Conservation (phyloP, 2,888 invertebrate species). For the Campoplex nolae region DNA sequence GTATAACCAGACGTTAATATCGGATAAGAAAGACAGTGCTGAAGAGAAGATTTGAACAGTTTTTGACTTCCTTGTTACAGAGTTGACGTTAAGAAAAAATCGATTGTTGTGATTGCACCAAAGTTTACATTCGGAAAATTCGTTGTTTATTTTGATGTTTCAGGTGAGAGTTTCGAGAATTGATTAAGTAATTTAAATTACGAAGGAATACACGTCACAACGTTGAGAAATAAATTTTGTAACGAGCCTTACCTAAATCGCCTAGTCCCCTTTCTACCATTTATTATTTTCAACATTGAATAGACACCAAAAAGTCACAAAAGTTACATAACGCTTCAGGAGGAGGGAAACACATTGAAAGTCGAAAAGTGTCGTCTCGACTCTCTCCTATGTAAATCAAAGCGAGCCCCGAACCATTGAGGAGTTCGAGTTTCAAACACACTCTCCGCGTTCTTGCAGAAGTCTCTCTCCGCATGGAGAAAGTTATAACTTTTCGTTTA, state of each 20-base stretch:
- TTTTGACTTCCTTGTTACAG: too few species aligned
- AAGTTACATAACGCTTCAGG: slow-evolving; percentile 40
- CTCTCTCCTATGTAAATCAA: slow-evolving; percentile 66
- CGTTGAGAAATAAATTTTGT: not conserved
- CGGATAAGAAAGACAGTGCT: too few species aligned
- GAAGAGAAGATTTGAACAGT: too few species aligned
- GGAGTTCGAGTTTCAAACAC: slow-evolving; percentile 48
- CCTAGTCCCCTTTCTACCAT: not conserved
- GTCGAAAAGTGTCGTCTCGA: slow-evolving; percentile 36
- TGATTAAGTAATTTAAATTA: slow-evolving; percentile 27
- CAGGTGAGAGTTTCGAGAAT: not conserved
- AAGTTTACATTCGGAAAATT: too few species aligned
- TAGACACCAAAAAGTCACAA: slow-evolving; percentile 7
- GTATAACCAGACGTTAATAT: too few species aligned
- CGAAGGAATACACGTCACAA: not conserved
- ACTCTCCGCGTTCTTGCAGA: slow-evolving; percentile 19
- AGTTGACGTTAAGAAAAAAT: too few species aligned
- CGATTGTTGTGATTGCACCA: too few species aligned
- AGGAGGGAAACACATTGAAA: slow-evolving; percentile 38
- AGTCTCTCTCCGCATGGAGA: slow-evolving; percentile 42
- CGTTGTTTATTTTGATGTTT: not conserved
- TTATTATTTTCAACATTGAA: slow-evolving; percentile 12
- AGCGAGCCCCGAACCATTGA: slow-evolving; percentile 37
- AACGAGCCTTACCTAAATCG: slow-evolving; percentile 36
- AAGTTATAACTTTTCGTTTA: slow-evolving; percentile 50